These are phyloP conservation scores for Cotesia glomerata DNA, from an alignment of 1,140 invertebrate genomes.

Conservation along the genomic window DNA sequence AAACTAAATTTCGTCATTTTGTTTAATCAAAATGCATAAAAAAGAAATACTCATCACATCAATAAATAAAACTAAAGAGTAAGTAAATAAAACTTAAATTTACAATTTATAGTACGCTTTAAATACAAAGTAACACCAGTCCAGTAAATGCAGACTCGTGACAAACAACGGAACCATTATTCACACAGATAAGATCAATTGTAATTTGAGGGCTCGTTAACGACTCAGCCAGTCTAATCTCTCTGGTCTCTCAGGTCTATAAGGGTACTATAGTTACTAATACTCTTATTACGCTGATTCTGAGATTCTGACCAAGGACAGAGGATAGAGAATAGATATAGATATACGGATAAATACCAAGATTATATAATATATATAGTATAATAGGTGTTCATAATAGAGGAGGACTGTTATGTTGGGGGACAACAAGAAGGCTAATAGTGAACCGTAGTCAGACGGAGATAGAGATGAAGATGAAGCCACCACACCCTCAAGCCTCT, in stretches of 20 bases:
- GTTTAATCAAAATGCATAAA: neutral
- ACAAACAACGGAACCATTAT: slow-evolving; percentile 12
- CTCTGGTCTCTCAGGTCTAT: neutral
- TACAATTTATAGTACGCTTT: neutral
- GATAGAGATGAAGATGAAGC: neutral
- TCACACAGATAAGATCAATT: slow-evolving; percentile 17
- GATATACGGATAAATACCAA: neutral
- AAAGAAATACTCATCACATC: too few relatives aligned
- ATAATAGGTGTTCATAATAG: too few relatives aligned
- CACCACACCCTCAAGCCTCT: neutral
- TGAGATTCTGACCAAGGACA: neutral
- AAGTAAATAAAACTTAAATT: neutral
- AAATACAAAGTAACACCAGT: neutral
- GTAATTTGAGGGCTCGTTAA: slow-evolving; percentile 26
- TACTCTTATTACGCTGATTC: neutral
- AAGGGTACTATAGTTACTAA: neutral
- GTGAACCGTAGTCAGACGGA: neutral
- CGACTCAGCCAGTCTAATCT: slow-evolving; percentile 15
- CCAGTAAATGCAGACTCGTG: neutral
- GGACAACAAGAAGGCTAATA: neutral
- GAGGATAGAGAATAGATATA: neutral
- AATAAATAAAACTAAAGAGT: neutral
- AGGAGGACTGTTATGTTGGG: neutral
- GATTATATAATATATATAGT: too few relatives aligned
- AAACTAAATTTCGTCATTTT: neutral